These are phyloP conservation scores for Zaprionus bogoriensis DNA, from an alignment of 2,888 invertebrate species.

Conservation along the genomic window DNA sequence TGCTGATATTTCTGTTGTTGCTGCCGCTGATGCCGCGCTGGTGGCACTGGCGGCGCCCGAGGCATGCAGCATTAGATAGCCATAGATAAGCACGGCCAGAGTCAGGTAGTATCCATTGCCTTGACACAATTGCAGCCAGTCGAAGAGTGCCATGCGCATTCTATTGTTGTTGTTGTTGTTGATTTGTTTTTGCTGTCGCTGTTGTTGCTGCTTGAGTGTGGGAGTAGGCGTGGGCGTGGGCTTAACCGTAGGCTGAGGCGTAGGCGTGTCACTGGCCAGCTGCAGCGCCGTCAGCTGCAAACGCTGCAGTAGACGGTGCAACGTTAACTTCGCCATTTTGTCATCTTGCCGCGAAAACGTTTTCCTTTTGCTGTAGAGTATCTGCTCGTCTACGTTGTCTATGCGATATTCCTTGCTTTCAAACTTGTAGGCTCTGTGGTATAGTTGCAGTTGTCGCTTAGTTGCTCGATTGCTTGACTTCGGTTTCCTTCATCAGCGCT, in stretches of 20 bases:
- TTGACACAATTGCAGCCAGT: constrained; percentile 65
- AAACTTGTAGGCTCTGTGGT: constrained; percentile 3
- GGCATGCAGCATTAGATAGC: constrained; percentile 78
- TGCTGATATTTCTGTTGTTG: constrained; percentile 13
- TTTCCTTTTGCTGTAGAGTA: constrained; percentile 51
- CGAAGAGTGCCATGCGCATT: constrained; percentile 46
- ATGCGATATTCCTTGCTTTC: constrained; percentile 2
- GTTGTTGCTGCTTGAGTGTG: constrained; percentile 23
- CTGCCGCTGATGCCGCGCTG: constrained; percentile 32
- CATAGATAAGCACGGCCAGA: constrained; percentile 77
- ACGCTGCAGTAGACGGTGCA: constrained; percentile 64
- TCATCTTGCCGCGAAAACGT: constrained; percentile 65
- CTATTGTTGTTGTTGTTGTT: constrained; percentile 40
- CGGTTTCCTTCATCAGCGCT: constrained; percentile 10
- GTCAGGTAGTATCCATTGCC: constrained; percentile 63
- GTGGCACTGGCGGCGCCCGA: constrained; percentile 50
- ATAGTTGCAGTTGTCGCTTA: constrained; percentile 17
- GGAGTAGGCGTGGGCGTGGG: constrained; percentile 15
- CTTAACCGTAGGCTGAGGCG: constrained; percentile 20
- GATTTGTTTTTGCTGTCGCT: constrained; percentile 23
- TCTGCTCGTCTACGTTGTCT: background rate
- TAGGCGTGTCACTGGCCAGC: constrained; percentile 50
- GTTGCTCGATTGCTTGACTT: constrained; percentile 11
- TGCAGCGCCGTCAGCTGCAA: constrained; percentile 67
- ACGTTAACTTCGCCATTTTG: constrained; percentile 74